Evolutionary conservation across 2,888 invertebrate species (phyloP), one percentile per base, ranked within the genome.

Genomic region (Polyommatus iphigenia): DNA sequence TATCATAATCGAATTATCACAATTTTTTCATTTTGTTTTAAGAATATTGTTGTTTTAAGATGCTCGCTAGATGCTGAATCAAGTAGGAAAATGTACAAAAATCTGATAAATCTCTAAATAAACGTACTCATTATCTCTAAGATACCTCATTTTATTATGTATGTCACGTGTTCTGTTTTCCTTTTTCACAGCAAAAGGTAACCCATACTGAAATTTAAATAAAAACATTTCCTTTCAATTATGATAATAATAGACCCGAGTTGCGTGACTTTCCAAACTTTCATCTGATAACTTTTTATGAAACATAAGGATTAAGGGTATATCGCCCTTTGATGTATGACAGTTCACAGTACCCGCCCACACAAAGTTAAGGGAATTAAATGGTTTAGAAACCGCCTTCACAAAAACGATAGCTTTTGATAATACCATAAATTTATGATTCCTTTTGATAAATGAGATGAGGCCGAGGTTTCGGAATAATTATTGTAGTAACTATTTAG

Each of bases 381-480:
- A 75, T 75, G 75, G 75, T 75, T 75, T 29, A 75, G 75, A 75
- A 75, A 75, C 50, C 10, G 29, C 54, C 32, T 15, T 75, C 75
- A 50, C 50, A 75, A 75, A 75, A 75, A 75, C 50, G 54, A 7
- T 29, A 8, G 29, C 29, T 8, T 41, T 73, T 75, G 54, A 50
- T 24, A 46, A 41, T 75, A 7, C 75, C 54, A 54, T 76, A 41
- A 76, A 76, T 76, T 54, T 29, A 54, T 18, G 50, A 54, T 50
- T 54, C 29, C 24, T 20, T 75, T 57, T 29, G 32, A 13, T 7
- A 62, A 24, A 20, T 1, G 59, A 59, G 3, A 59, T 1, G 20
- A 20, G 20, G 24, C 10, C n/a, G 20, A 24, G 20, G 24, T 62
- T 62, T 10, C 10, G 1, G 20, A 20, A 13, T 62, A 46, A 46